phyloP scores from a whole-genome alignment of 2,113 vertebrate genomes.

The Bungarus multicinctus region DNA sequence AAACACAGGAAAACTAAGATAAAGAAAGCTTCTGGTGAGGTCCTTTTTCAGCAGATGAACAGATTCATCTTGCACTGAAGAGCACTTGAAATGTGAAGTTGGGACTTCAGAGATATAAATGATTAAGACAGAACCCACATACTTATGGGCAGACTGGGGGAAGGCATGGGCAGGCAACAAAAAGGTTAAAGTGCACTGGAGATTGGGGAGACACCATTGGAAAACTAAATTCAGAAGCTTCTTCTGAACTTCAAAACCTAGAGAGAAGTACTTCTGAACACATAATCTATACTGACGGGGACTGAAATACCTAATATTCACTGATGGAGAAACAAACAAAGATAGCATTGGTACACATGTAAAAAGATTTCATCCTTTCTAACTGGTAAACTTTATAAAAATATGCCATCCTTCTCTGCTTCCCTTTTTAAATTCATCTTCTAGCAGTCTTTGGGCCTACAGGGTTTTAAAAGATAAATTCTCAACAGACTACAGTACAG shows the following conservation, averaged over 20 bases:
- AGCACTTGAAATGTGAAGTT: slow-evolving; percentile 62
- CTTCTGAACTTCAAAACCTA: not conserved
- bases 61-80: slow-evolving; percentile 30
- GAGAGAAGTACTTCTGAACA: not conserved
- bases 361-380: not conserved
- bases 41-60: slow-evolving; percentile 52
- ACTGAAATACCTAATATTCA: not conserved
- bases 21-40: slow-evolving; percentile 68
- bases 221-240: not conserved
- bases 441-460: not conserved
- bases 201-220: not conserved
- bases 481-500: not conserved
- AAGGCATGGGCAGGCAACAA: not conserved
- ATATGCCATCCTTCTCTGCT: not conserved
- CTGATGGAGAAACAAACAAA: not conserved
- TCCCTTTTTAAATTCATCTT: not conserved
- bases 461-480: not conserved
- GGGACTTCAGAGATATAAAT: slow-evolving; percentile 16
- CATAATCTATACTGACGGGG: not conserved
- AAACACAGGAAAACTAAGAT: slow-evolving; percentile 75
- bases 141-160: not conserved
- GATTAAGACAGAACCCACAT: not conserved
- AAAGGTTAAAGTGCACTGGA: not conserved
- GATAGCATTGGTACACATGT: not conserved
- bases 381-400: not conserved